Conservation (phyloP, 1,140 invertebrate genomes). For the Trachymyrmex septentrionalis region DNA sequence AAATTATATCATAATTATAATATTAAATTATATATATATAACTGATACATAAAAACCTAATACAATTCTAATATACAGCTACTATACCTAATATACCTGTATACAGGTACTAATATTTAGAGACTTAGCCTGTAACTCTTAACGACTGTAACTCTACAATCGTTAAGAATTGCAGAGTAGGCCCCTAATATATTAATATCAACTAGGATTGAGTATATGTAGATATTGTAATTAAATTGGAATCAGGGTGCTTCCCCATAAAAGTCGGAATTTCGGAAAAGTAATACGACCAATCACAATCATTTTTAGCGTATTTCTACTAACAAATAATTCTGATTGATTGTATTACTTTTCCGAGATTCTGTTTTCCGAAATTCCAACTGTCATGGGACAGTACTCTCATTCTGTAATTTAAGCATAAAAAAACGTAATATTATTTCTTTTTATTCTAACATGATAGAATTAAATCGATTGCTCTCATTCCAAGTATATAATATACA, state of each 20-base stretch:
- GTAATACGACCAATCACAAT: too few species aligned
- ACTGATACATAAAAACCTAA: not conserved
- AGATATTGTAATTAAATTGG: not conserved
- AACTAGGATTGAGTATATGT: not conserved
- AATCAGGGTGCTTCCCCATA: not conserved
- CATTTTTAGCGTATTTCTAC: too few species aligned
- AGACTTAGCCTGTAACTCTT: too few species aligned
- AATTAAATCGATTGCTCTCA: not conserved
- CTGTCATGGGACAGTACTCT: too few species aligned
- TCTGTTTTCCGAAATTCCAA: too few species aligned
- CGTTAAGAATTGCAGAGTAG: too few species aligned
- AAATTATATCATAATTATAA: not conserved
- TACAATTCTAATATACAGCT: not conserved
- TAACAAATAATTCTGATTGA: too few species aligned
- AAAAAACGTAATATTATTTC: not conserved
- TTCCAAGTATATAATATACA: not conserved
- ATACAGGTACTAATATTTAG: too few species aligned
- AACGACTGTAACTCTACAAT: too few species aligned
- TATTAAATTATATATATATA: conserved; percentile 25
- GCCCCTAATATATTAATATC: not conserved
- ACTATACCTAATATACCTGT: not conserved
- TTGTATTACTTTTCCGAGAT: too few species aligned
- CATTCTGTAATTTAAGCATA: not conserved
- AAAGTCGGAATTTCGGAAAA: too few species aligned
- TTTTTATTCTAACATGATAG: not conserved